Base-by-base conservation (phyloP, 2,888 invertebrate species). In the Euzophera pinguis region DNA sequence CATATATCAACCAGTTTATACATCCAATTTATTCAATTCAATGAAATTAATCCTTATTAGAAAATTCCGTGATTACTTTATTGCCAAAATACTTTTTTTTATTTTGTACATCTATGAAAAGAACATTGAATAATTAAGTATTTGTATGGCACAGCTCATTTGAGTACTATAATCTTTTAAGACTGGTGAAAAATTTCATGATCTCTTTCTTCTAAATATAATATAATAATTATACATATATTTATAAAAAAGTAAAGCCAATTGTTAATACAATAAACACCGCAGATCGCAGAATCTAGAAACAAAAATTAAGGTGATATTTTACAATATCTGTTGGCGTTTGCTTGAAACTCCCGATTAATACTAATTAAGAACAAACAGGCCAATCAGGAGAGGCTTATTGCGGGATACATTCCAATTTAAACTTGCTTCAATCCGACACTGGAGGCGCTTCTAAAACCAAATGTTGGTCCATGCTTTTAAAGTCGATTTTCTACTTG, bases 391-490 rank as follows among this genome's bases (percentile, higher is more conserved):
- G 75, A 81, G 82, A 80, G 85, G 88, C 87, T 89, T 89, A 89
- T 84, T 84, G 85, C 77, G 81, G 85, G 88, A 85, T 89, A 86
- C 86, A 87, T 89, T 89, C 88, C 90, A 89, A 90, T 89, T 90
- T 90, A 90, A 90, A 90, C 74, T 90, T 89, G 78, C 82, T 84
- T 84, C 84, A 82, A 87, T 85, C 84, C 76, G 75, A 75, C 72
- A 74, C 72, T 64, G 63, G 73, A 67, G 72, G 76, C 67, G 79
- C 75, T 81, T 87, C 83, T 81, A 89, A 90, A 89, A 87, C 84
- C 84, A 78, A 90, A 85, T 90, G 88, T 88, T 86, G 73, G 82
- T 75, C 75, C 69, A 75, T 79, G 84, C 78, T 83, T 84, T 85
- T 89, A 89, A 85, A 88, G 90, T 90, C 85, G 83, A 86, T 87